phyloP scores from a whole-genome alignment of 1,140 invertebrate genomes.

The Plutomurus gul region DNA sequence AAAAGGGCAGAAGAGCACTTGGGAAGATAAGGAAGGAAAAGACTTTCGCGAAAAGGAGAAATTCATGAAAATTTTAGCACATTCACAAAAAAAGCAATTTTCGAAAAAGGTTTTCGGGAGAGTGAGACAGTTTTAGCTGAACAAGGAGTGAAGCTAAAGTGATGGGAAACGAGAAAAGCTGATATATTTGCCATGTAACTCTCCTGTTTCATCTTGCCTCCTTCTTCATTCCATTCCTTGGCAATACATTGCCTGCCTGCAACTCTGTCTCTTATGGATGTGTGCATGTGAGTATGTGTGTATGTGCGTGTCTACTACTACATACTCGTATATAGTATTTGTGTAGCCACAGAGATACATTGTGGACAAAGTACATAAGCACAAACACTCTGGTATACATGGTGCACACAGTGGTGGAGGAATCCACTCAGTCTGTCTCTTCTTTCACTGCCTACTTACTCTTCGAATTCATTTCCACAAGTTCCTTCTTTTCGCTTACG shows the following conservation, averaged over 20 bases:
- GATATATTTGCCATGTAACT: slow-evolving; percentile 45
- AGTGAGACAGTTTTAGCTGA: slow-evolving; percentile 57
- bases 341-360: too few species aligned
- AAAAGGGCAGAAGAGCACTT: slow-evolving; percentile 43
- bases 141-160: slow-evolving; percentile 57
- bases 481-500: background rate
- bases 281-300: background rate
- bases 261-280: too few species aligned
- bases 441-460: background rate
- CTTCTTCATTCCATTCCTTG: background rate
- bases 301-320: too few species aligned
- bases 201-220: background rate
- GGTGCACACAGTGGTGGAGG: too few species aligned
- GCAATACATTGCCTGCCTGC: too few species aligned
- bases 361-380: too few species aligned
- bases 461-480: background rate
- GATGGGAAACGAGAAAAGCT: slow-evolving; percentile 55
- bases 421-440: background rate
- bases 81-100: slow-evolving; percentile 54
- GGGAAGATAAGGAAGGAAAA: slow-evolving; percentile 36
- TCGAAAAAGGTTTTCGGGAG: slow-evolving; percentile 54
- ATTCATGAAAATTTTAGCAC: slow-evolving; percentile 54
- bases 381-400: too few species aligned
- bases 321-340: too few species aligned
- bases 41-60: slow-evolving; percentile 17